Evolutionary conservation across 2,797 vertebrate species (phyloP).

Genomic region (Xyrichtys novacula): DNA sequence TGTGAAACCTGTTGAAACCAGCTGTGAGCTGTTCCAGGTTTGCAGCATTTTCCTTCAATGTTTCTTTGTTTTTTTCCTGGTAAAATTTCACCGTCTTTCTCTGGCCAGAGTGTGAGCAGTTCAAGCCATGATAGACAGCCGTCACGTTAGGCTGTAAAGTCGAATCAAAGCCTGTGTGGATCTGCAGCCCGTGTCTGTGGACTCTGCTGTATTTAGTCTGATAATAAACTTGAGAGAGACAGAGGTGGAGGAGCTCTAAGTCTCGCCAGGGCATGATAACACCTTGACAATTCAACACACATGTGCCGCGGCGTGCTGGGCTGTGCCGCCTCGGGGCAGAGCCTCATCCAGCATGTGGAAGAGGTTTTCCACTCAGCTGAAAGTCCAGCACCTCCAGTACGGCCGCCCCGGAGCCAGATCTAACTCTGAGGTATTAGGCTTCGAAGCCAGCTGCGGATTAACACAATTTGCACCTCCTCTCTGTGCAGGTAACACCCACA

Average conservation of each 20-base stretch:
- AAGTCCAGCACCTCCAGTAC: slow-evolving; percentile 62
- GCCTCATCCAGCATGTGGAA: slow-evolving; percentile 79
- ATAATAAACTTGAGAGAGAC: slow-evolving; percentile 71
- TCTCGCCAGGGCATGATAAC: slow-evolving; percentile 72
- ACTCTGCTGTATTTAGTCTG: slow-evolving; percentile 71
- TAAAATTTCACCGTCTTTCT: neutral
- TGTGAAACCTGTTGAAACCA: neutral
- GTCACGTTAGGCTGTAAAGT: slow-evolving; percentile 4
- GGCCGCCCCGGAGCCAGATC: slow-evolving; percentile 62
- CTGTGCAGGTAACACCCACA: slow-evolving; percentile 68
- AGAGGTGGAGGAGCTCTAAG: slow-evolving; percentile 63
- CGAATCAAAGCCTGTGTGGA: slow-evolving; percentile 12
- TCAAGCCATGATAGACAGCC: slow-evolving; percentile 35
- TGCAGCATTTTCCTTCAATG: neutral
- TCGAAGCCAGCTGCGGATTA: slow-evolving; percentile 82
- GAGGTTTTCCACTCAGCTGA: slow-evolving; percentile 81
- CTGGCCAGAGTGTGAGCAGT: neutral
- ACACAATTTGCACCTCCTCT: slow-evolving; percentile 83
- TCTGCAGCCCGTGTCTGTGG: slow-evolving; percentile 21
- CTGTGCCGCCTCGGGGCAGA: slow-evolving; percentile 73
- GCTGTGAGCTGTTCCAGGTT: neutral
- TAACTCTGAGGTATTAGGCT: slow-evolving; percentile 61
- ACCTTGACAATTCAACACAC: slow-evolving; percentile 84
- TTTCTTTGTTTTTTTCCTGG: neutral
- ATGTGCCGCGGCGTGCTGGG: slow-evolving; percentile 75